phyloP scores from a whole-genome alignment of 2,113 vertebrate species.

The Felis catus region DNA sequence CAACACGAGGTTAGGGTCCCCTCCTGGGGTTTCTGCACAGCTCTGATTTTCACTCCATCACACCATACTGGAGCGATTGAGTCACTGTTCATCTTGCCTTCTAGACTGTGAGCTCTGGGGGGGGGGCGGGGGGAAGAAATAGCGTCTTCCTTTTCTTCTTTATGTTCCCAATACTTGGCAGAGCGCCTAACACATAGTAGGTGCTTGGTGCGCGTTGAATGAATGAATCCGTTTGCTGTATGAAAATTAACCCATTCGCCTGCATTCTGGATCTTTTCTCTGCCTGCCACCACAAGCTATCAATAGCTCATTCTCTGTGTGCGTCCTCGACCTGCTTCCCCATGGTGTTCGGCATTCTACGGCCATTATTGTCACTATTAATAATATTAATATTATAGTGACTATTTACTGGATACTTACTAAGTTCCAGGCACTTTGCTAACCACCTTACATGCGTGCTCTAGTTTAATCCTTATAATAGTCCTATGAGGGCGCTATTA shows the following conservation, averaged over 20 bases:
- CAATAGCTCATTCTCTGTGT: background rate
- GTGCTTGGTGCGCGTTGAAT: background rate
- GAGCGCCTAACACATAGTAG: background rate
- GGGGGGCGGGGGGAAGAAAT: background rate
- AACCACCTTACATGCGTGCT: background rate
- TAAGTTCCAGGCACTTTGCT: background rate
- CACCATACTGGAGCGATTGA: background rate
- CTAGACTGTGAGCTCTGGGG: background rate
- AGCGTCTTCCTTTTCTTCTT: background rate
- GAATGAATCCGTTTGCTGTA: background rate
- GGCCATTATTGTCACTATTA: background rate
- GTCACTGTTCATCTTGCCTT: background rate
- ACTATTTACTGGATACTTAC: background rate
- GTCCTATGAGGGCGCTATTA: background rate
- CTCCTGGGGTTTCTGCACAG: background rate
- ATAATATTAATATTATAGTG: background rate
- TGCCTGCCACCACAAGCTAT: background rate
- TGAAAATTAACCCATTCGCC: background rate
- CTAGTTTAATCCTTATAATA: background rate
- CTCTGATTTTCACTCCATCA: background rate
- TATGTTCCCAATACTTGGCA: background rate
- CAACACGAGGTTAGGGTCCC: background rate
- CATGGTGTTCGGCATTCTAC: background rate
- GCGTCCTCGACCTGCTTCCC: background rate
- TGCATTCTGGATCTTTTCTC: background rate